Conservation (phyloP, 2,888 invertebrate genomes). For the Leucophenga maculata region DNA sequence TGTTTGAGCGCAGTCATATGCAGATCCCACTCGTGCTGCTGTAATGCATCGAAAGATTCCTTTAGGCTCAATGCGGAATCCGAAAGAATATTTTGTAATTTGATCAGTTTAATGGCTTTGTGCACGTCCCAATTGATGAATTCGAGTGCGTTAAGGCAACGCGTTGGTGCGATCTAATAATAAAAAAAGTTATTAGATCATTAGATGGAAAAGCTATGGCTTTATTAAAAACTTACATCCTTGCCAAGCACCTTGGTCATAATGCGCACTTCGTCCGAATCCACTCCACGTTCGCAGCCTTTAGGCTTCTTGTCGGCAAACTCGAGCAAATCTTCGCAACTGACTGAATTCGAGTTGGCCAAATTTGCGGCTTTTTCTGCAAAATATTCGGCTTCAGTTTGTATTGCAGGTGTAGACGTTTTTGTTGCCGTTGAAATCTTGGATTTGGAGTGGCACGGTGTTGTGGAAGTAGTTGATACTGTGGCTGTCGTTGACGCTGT, state of each 20-base stretch:
- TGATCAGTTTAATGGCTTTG: constrained; percentile 83
- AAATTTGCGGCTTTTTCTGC: constrained; percentile 60
- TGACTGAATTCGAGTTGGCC: constrained; percentile 83
- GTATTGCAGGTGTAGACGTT: constrained; percentile 38
- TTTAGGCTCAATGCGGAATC: constrained; percentile 60
- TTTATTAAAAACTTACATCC: constrained; percentile 74
- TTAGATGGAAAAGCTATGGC: neutral
- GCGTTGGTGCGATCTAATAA: constrained; percentile 78
- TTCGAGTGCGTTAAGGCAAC: constrained; percentile 86
- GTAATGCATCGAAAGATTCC: constrained; percentile 67
- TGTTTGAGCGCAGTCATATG: constrained; percentile 69
- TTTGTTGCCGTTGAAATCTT: neutral
- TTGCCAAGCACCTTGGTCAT: constrained; percentile 90
- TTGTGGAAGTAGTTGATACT: constrained; percentile 27
- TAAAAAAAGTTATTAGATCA: neutral
- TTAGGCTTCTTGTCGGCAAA: constrained; percentile 89
- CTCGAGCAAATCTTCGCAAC: constrained; percentile 91
- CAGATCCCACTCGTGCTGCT: constrained; percentile 71
- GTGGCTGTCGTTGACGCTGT: constrained; percentile 20
- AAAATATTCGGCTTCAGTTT: constrained; percentile 64
- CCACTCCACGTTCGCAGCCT: constrained; percentile 86
- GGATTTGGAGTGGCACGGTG: constrained; percentile 22
- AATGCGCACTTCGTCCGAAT: constrained; percentile 92
- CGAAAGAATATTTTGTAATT: constrained; percentile 69
- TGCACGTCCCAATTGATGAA: constrained; percentile 91